Evolutionary conservation across 2,113 vertebrate genomes (phyloP), one percentile per base, ranked within the genome.

Genomic region (Cercopithecus mona): DNA sequence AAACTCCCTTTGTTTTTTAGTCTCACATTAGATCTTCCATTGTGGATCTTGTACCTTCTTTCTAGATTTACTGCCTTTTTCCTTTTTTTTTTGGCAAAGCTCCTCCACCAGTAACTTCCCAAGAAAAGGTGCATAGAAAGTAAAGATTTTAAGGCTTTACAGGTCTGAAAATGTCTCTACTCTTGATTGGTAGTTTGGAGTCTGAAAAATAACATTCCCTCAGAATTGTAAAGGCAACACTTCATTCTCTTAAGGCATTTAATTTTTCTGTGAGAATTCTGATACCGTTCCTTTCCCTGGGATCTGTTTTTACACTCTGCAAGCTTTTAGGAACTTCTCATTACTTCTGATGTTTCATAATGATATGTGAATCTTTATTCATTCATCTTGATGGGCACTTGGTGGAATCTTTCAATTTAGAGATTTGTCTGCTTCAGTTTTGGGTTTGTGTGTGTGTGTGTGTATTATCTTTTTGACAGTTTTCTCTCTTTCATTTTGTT

Each of bases 141-240:
- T 68, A 76, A 80, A 92, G 57, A 82, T 90, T 81, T 76, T 70
- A n/a, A 94, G 38, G 27, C 43, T 76, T 45, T 78, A 43, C 3
- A 76, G 66, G 45, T 75, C 35, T 94, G 40, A 91, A 92, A 78
- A 68, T 55, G 73, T 90, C 32, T 93, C 30, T 78, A 32, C 16
- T 86, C 25, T 86, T 40, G 30, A 70, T n/a, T 32, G 43, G 45
- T 89, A 61, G 12, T 95, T 88, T 82, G 43, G 59, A 90, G 22
- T 89, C 50, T 50, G 52, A n/a, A 96, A 88, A 94, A 57, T 88
- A 79, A 84, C 30, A 86, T 97, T 73, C 18, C 43, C 40, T 94
- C 16, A 55, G 25, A 83, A 79, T 92, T 94, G 90, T 92, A 40
- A 92, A 92, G 55, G 55, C 88, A 38, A 2, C 35, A 1, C 7